Evolutionary conservation across 64 coral and sea anemone genomes (phyloP).

Genomic region (Stichodactyla helianthus): DNA sequence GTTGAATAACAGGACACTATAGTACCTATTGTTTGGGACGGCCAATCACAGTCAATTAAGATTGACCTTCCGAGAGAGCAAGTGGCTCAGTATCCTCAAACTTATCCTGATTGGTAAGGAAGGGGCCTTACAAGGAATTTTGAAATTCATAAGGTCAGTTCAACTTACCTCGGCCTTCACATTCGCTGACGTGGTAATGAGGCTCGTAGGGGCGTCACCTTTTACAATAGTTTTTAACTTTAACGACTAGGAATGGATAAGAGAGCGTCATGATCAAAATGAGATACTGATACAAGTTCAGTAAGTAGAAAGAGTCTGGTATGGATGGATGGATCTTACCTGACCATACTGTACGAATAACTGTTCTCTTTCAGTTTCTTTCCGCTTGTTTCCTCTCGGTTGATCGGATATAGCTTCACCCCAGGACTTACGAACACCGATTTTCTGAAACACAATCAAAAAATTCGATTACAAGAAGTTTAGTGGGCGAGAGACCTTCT

Average conservation of each 20-base stretch:
- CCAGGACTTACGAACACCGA: slow-evolving; percentile 75
- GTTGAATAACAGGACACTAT: no score
- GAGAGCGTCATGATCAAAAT: neutral
- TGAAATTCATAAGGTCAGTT: no score
- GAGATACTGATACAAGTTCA: no score
- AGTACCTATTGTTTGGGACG: no score
- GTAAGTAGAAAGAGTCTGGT: no score
- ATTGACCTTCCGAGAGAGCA: neutral
- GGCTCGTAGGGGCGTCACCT: slow-evolving; percentile 83
- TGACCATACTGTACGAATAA: slow-evolving; percentile 87
- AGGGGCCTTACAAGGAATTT: no score
- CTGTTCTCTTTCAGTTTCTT: slow-evolving; percentile 73
- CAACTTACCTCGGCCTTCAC: slow-evolving; percentile 55
- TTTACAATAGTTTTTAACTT: slow-evolving; percentile 84
- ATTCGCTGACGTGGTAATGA: slow-evolving; percentile 67
- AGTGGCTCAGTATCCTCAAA: no score
- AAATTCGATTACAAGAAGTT: neutral
- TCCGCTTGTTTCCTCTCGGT: slow-evolving; percentile 60
- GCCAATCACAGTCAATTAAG: neutral
- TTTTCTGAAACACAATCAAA: slow-evolving; percentile 43
- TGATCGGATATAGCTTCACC: slow-evolving; percentile 57
- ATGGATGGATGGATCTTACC: neutral
- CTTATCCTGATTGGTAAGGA: no score
- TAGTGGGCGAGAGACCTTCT: no score
- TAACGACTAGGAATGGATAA: slow-evolving; percentile 41